Conservation (phyloP, 2,113 vertebrate genomes). For the Percina caprodes region DNA sequence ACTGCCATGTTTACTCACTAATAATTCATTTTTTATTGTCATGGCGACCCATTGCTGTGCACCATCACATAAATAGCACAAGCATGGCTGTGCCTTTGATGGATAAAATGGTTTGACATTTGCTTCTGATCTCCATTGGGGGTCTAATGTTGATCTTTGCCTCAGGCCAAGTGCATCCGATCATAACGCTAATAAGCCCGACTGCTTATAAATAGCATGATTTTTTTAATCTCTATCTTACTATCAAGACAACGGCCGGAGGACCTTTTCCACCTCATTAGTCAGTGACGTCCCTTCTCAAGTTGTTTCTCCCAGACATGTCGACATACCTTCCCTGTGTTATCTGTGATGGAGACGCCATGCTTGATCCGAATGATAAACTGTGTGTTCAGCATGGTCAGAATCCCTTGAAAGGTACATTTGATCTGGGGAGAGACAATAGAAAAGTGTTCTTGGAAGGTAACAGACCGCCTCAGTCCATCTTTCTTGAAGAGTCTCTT, state of each 20-base stretch:
- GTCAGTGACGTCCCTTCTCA: conserved; percentile 40
- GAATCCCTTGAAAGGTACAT: conserved; percentile 92
- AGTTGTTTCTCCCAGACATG: conserved; percentile 7
- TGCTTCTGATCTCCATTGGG: conserved; percentile 74
- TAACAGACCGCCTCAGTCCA: conserved; percentile 84
- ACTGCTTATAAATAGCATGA: conserved; percentile 36
- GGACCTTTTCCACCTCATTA: conserved; percentile 43
- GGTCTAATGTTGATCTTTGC: conserved; percentile 67
- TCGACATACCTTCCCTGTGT: conserved; percentile 89
- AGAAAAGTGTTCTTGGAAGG: conserved; percentile 93
- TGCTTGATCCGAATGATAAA: conserved; percentile 92
- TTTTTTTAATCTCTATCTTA: background rate
- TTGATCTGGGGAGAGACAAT: conserved; percentile 93
- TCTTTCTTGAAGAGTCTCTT: conserved; percentile 91
- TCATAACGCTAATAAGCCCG: conserved; percentile 50
- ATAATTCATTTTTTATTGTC: conserved; percentile 30
- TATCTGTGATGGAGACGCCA: conserved; percentile 83
- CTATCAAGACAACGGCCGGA: conserved; percentile 23
- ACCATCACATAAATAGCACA: conserved; percentile 65
- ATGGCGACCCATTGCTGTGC: conserved; percentile 49
- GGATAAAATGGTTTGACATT: conserved; percentile 81
- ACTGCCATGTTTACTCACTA: conserved; percentile 50
- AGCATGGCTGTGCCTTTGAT: conserved; percentile 72
- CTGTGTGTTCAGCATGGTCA: conserved; percentile 97
- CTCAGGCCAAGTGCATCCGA: conserved; percentile 53